Base-by-base conservation (phyloP, 2,113 vertebrate species). In the Tetrax tetrax region DNA sequence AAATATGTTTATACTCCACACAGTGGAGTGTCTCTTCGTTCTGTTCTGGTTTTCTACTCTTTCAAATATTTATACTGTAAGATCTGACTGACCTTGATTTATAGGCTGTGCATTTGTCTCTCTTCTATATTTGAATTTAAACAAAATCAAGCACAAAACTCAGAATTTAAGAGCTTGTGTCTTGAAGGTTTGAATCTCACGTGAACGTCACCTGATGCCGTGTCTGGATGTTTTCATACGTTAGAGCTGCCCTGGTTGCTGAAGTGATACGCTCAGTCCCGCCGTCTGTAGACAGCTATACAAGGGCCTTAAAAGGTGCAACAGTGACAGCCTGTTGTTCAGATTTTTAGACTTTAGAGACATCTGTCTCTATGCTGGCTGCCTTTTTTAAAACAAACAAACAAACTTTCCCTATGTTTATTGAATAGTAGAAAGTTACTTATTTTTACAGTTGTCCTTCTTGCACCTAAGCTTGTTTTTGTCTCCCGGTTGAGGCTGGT, bases 251-350 rank as follows among this genome's bases (percentile, higher is more conserved):
- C 57, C 43, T 31, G 35, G 17, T 59, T 69, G 37, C 47, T 61
- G 1, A 53, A 13, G 37, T 53, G 56, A 13, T 1, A 7, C 35
- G 11, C 33, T 63, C 35, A 22, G 0, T 31, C 16, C 51, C 9
- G n/a, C 21, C 8, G 7, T 14, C 14, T 61, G 6, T 33, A 28
- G 64, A 38, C 1, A 5, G 29, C 64, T 70, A 6, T 27, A 29
- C 27, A n/a, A 47, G 17, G n/a, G 33, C 27, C 38, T 77, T 17
- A 84, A 80, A 64, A 51, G 35, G 8, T 59, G 43, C 14, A n/a
- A 4, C 23, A 35, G 14, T 37, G 59, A 59, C 0, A 4, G 14
- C 19, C 50, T 51, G 18, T 41, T 83, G 50, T 7, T 70, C 16
- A 64, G 10, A 33, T 35, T 63, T 83, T 45, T 23, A 61, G 41